Base-by-base conservation (phyloP, 1,140 invertebrate genomes). In the Saccostrea glomerata region DNA sequence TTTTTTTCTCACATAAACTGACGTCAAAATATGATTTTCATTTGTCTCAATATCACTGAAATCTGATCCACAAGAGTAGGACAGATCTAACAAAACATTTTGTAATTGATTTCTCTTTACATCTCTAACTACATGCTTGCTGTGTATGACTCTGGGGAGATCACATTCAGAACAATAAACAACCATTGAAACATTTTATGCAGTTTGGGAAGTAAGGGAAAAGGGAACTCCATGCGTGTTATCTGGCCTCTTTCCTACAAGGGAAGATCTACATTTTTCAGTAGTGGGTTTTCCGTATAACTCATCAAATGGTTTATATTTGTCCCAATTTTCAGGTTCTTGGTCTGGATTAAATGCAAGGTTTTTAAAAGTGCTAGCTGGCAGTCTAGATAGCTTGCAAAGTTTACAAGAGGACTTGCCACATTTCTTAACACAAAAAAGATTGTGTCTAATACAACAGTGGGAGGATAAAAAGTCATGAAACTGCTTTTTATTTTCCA, bases 151-250 rank as follows among this genome's bases (percentile, higher is more conserved):
- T 66, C 86, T 60, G 20, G 86, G 82, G 40, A 54, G 83, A 20
- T 87, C 58, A 40, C 84, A 85, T 60, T 85, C 84, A 30, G 58
- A 30, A 40, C 84, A 85, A 13, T n/a, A 23, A 56, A 85, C 12
- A 13, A 58, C 40, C 54, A 23, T n/a, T 60, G 56, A 17, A 23
- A 56, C 54, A 30, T 23, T 85, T 60, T 85, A 63, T 85, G 84
- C 58, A 30, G 84, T 85, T 63, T 85, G 84, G 58, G 84, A 54
- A 30, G 55, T 58, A 23, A 77, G 86, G 56, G 70, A 87, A 87
- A 87, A 87, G 40, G 86, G 86, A 30, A 87, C 56, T 25, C 58
- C 77, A 84, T 87, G 86, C 47, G 47, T 1, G 47, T 47, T 47
- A 3, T 47, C 47, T 47, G 47, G 47, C 47, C 9, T 47, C 47